A percentile compares a stretch with the other conserved stretches of the same genome.
Evolutionary conservation across 2,113 vertebrate genomes (phyloP).

Genomic region (Sisor rabdophorus): DNA sequence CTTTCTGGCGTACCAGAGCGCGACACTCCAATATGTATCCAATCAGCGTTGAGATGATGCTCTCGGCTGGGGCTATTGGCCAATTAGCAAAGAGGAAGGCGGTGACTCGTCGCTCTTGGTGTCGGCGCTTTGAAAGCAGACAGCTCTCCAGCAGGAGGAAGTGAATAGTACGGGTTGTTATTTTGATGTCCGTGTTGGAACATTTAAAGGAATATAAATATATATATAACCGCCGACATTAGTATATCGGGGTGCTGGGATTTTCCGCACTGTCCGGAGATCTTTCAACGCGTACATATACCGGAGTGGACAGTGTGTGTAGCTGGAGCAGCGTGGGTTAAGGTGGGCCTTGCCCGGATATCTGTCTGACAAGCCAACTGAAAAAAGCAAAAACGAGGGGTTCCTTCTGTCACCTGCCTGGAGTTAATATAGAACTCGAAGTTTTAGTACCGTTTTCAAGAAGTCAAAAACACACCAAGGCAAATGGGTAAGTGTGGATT

Average conservation of each 20-base stretch:
- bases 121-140: conserved; percentile 39
- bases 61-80: background rate
- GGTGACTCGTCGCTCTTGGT: conserved; percentile 33
- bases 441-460: background rate
- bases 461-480: background rate
- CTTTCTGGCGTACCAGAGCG: conserved; percentile 15
- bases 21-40: conserved; percentile 1
- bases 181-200: conserved; percentile 38
- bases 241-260: conserved; percentile 13
- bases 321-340: conserved; percentile 46
- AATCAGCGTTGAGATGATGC: conserved; percentile 34
- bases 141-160: conserved; percentile 49
- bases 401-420: conserved; percentile 44
- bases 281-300: background rate
- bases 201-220: conserved; percentile 17
- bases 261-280: conserved; percentile 7
- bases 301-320: conserved; percentile 24
- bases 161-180: conserved; percentile 39
- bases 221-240: conserved; percentile 29
- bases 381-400: background rate
- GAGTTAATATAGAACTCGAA: conserved; percentile 7
- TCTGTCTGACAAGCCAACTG: conserved; percentile 57
- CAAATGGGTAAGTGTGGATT: conserved; percentile 35
- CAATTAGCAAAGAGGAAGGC: conserved; percentile 43
- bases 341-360: conserved; percentile 62